Evolutionary conservation across 2,113 vertebrate genomes (phyloP).

Genomic region (Cygnus atratus): DNA sequence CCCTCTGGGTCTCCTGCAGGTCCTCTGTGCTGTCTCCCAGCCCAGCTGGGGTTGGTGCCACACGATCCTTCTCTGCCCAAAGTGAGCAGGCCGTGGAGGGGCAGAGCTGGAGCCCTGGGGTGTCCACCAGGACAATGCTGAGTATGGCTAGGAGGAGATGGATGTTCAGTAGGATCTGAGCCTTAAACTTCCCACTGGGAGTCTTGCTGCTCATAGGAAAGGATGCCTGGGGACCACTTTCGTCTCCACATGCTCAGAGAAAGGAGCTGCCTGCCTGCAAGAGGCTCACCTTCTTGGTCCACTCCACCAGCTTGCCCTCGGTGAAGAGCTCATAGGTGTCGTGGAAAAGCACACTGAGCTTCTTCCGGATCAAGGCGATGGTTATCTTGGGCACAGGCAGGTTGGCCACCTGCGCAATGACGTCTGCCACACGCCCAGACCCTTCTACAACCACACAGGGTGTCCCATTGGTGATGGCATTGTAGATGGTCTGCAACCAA

Average conservation of each 20-base stretch:
- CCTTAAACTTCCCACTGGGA: fast-evolving
- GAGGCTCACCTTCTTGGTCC: slow-evolving; percentile 90
- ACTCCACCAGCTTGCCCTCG: slow-evolving; percentile 80
- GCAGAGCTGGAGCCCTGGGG: background rate
- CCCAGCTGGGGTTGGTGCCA: fast-evolving
- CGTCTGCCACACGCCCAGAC: slow-evolving; percentile 91
- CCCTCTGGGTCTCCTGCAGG: background rate
- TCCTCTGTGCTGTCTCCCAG: background rate
- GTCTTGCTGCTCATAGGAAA: background rate
- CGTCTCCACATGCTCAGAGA: background rate
- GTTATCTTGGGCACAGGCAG: slow-evolving; percentile 81
- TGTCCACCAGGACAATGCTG: background rate
- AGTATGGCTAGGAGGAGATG: background rate
- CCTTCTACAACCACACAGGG: slow-evolving; percentile 94
- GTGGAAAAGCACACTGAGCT: slow-evolving; percentile 81
- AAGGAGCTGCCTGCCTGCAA: background rate
- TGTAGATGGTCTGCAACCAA: slow-evolving; percentile 88
- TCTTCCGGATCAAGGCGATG: slow-evolving; percentile 79
- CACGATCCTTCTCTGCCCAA: background rate
- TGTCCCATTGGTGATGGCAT: slow-evolving; percentile 84
- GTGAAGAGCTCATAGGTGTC: slow-evolving; percentile 82
- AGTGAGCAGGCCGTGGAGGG: background rate
- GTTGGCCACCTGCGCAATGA: slow-evolving; percentile 87
- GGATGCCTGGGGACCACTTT: background rate
- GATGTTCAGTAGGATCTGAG: fast-evolving